Conservation (phyloP, 2,797 vertebrate genomes). For the Gymnothorax javanicus region DNA sequence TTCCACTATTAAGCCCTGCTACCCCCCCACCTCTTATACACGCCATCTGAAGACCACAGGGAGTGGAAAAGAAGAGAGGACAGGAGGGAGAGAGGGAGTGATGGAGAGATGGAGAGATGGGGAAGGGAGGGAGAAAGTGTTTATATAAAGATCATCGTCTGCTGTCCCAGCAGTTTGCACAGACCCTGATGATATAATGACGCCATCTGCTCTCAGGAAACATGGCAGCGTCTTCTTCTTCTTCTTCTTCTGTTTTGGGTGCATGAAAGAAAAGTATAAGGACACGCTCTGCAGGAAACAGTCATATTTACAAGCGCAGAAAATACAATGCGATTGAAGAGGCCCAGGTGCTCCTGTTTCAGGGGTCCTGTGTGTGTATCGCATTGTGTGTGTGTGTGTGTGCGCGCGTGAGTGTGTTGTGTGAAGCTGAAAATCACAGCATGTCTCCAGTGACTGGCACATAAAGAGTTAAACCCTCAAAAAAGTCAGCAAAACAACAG, state of each 20-base stretch:
- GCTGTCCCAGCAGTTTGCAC: not conserved
- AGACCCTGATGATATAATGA: not conserved
- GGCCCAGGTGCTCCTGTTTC: not conserved
- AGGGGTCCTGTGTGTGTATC: not conserved
- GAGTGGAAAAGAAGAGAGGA: not conserved
- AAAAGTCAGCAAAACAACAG: not conserved
- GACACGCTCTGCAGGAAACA: not conserved
- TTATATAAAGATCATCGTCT: not conserved
- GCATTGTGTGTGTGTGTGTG: not conserved
- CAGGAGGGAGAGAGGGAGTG: not conserved
- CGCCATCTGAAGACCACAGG: not conserved
- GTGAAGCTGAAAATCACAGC: not conserved
- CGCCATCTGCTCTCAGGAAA: conserved; percentile 7
- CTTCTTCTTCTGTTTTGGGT: not conserved
- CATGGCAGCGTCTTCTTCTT: not conserved
- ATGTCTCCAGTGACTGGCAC: not conserved
- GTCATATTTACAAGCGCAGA: not conserved
- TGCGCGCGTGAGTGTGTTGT: not conserved
- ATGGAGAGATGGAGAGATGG: not conserved
- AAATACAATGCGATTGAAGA: not conserved
- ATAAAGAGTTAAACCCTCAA: conserved; percentile 29
- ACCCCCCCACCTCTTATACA: not conserved
- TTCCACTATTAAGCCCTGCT: not conserved
- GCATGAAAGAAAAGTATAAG: not conserved
- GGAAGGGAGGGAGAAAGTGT: not conserved